Percentiles rank a stretch among this genome's conserved stretches.
Conservation (phyloP, 2,888 invertebrate species). For the Cerastis rubricosa region DNA sequence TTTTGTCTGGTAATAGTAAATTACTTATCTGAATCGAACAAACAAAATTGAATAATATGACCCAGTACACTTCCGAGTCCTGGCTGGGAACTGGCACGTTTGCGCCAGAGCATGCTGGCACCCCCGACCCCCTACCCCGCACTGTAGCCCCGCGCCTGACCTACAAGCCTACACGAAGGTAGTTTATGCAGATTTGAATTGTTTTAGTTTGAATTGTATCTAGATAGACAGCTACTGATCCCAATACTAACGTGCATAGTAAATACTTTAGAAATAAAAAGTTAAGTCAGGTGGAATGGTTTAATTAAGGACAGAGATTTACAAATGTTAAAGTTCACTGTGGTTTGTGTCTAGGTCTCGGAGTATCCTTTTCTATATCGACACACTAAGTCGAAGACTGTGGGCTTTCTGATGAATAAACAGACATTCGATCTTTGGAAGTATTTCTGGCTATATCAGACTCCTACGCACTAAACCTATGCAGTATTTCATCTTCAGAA, state of each 20-base stretch:
- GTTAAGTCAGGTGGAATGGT: neutral
- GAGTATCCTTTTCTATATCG: neutral
- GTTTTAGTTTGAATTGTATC: slow-evolving; percentile 25
- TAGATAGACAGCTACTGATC: neutral
- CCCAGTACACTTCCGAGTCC: slow-evolving; percentile 63
- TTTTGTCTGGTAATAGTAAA: slow-evolving; percentile 1
- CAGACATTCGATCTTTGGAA: neutral
- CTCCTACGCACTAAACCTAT: neutral
- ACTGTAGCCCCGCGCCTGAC: slow-evolving; percentile 46
- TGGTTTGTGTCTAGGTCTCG: neutral
- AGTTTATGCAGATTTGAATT: slow-evolving; percentile 36
- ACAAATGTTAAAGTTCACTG: neutral
- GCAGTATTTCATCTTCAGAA: neutral
- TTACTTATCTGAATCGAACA: neutral
- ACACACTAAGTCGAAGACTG: neutral
- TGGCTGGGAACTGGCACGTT: slow-evolving; percentile 63
- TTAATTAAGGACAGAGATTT: neutral
- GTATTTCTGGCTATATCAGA: neutral
- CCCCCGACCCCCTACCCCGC: neutral
- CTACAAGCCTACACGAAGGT: slow-evolving; percentile 47
- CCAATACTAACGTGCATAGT: neutral
- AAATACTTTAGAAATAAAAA: neutral
- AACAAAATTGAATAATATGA: slow-evolving; percentile 25
- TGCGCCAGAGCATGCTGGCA: slow-evolving; percentile 46
- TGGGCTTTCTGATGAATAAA: neutral